These are phyloP conservation scores for Brachionus manjavacas DNA, from an alignment of 1,140 invertebrate species.

Conservation along the genomic window DNA sequence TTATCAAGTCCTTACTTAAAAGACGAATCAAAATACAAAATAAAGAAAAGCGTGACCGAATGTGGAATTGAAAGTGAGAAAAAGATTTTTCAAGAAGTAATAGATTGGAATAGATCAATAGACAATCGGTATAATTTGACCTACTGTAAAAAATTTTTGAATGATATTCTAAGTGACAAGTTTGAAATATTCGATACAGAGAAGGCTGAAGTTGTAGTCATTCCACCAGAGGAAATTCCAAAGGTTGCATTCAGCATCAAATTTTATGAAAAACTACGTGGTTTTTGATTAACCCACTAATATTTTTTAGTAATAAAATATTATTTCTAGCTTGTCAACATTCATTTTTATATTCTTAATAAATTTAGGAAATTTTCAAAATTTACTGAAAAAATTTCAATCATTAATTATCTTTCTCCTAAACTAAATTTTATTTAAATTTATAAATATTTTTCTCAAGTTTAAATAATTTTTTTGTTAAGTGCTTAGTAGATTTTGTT, in stretches of 20 bases:
- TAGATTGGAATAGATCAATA: not conserved
- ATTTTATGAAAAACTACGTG: not conserved
- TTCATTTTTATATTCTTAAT: not conserved
- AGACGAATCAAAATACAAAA: not conserved
- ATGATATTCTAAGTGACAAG: not conserved
- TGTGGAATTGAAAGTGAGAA: conserved; percentile 3
- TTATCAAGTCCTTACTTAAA: not conserved
- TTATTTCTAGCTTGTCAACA: not conserved
- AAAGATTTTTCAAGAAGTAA: not conserved
- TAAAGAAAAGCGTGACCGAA: not conserved
- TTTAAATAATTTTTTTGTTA: too few relatives aligned
- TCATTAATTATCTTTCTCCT: too few relatives aligned
- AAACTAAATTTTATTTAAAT: too few relatives aligned
- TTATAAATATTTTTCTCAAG: too few relatives aligned
- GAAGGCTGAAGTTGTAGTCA: not conserved
- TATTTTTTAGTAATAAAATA: not conserved
- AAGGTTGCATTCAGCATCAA: not conserved
- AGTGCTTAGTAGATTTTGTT: too few relatives aligned
- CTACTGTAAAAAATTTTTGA: not conserved
- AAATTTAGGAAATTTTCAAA: too few relatives aligned
- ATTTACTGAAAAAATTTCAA: too few relatives aligned
- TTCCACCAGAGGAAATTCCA: not conserved
- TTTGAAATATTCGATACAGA: not conserved
- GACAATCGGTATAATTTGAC: not conserved
- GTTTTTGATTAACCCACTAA: not conserved